Evolutionary conservation across 2,797 vertebrate species (phyloP), one percentile per base, ranked within the genome.

Genomic region (Allobates femoralis): DNA sequence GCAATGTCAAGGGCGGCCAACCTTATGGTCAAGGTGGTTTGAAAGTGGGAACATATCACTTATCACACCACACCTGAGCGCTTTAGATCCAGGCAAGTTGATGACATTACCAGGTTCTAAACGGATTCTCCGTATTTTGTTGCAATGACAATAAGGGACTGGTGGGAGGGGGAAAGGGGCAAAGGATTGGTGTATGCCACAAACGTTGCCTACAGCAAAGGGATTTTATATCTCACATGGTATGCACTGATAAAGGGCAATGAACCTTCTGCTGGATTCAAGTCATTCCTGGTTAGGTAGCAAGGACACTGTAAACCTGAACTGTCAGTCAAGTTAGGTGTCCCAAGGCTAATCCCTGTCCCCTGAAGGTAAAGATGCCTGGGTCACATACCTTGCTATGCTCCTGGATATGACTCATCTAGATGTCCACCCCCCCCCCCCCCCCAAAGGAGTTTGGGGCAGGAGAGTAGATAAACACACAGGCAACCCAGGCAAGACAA

Each of bases 1-100:
- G 53, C 19, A n/a, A 53, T 23, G 11, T 5, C 0, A 0, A 62
- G 28, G 69, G 2, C 0, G 73, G 87, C 26, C 74, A 51, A 86
- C 3, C 75, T 71, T 73, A 81, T 62, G 34, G 56, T 58, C 53
- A 23, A 0, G 76, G 50, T 79, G 32, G 2, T 18, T 58, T 53
- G 18, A 81, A 88, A 15, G 16, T 37, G n/a, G 60, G 28, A 0
- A 12, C 11, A 90, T 62, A 19, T 21, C 34, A 73, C 0, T 0
- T 6, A 55, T 67, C 53, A 80, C 87, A 88, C 46, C 5, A 37
- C 62, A 73, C 53, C 71, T n/a, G 21, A 87, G 62, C 55, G 81
- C 85, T 73, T n/a, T 3, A 51, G 32, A 66, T 79, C n/a, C 53
- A 84, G 46, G 23, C 53, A 79, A 56, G 46, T 32, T 84, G 26